Evolutionary conservation across 2,113 vertebrate species (phyloP).

Genomic region (Formicarius rufipectus): DNA sequence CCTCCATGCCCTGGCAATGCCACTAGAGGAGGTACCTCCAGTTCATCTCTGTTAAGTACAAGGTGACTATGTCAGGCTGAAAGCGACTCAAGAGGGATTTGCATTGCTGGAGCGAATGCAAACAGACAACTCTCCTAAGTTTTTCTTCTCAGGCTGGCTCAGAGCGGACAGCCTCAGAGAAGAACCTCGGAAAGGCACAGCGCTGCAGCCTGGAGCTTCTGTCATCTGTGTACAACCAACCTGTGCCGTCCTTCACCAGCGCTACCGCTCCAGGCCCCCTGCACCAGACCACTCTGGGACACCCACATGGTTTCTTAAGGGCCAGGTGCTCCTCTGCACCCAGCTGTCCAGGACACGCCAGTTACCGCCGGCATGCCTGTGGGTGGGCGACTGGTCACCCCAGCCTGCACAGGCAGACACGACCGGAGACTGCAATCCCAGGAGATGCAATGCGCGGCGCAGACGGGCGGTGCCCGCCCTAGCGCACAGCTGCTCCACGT

Average conservation of each 20-base stretch:
- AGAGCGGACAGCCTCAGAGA: neutral
- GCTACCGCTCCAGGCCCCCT: neutral
- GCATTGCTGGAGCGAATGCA: neutral
- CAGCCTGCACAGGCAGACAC: neutral
- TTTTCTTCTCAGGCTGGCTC: neutral
- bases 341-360: neutral
- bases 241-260: neutral
- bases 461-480: neutral
- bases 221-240: neutral
- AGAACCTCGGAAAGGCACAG: neutral
- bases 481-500: neutral
- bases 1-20: neutral
- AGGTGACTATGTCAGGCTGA: neutral
- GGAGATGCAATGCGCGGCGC: accelerated
- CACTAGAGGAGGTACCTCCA: neutral
- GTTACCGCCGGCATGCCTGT: neutral
- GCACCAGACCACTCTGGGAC: neutral
- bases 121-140: neutral
- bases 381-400: no score
- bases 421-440: neutral
- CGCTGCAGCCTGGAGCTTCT: neutral
- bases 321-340: neutral
- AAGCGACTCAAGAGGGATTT: neutral
- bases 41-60: neutral
- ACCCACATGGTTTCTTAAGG: neutral